Evolutionary conservation across 2,797 vertebrate genomes (phyloP), one percentile per base, ranked within the genome.

Genomic region (Argentina silus): DNA sequence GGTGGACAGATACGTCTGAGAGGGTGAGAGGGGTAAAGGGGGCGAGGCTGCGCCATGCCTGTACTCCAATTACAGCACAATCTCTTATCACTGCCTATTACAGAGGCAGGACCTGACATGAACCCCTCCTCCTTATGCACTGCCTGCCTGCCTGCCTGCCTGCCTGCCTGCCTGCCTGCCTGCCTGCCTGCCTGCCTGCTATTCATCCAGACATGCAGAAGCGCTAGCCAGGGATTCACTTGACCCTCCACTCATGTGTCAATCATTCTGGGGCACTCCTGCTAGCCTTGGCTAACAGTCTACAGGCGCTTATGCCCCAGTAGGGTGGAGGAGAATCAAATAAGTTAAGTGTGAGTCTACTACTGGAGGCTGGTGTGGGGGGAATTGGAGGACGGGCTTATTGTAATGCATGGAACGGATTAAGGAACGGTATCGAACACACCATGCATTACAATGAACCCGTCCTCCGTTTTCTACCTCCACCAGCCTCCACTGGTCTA

Each of bases 21-120:
- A 63, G 50, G 64, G 44, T 11, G 6, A 63, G 61, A 15, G 27
- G 15, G 67, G 21, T 8, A 7, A n/a, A 6, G 67, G 56, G 23
- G 60, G 73, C 64, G 47, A 27, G 53, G 62, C 50, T 36, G 56
- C 14, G 57, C 21, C 44, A 27, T 62, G 6, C 42, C 14, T 71
- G 21, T 57, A 10, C 59, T 62, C 55, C 63, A 69, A 69, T 56
- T 62, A 67, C 70, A 3, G 19, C 44, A 17, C 47, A 80, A 71
- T 72, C 47, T 51, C 44, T 80, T 71, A 85, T 82, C 77, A 55
- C 67, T 69, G 75, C 47, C 27, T 17, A 57, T 66, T 67, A 68
- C 47, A 66, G 65, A 64, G 51, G 23, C n/a, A 70, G 43, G 74
- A 62, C 63, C 51, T 65, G 67, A 78, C 57, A 63, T 63, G 75